These are phyloP conservation scores for Cisticola juncidis DNA, from an alignment of 2,113 vertebrate species.

Conservation along the genomic window DNA sequence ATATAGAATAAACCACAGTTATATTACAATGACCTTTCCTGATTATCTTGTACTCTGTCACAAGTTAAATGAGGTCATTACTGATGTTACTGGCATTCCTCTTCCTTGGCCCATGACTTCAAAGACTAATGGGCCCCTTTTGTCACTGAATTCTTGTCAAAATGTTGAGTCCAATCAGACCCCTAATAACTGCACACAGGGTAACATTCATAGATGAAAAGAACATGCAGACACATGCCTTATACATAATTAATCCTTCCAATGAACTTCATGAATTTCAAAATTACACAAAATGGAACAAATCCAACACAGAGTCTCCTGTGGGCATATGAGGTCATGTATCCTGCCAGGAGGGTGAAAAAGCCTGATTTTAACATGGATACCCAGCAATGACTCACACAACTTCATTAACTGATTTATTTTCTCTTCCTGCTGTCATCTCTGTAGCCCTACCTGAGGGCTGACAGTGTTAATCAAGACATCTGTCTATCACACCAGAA, in stretches of 20 bases:
- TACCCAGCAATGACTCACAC: constrained; percentile 1
- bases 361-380: background rate
- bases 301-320: constrained; percentile 45
- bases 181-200: constrained; percentile 39
- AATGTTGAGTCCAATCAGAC: constrained; percentile 56
- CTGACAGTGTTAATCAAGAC: background rate
- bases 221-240: constrained; percentile 53
- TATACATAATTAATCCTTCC: constrained; percentile 64
- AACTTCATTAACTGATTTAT: constrained; percentile 2
- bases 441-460: background rate
- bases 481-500: background rate
- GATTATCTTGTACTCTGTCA: constrained; percentile 54
- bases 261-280: constrained; percentile 62
- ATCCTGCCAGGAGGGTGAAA: constrained; percentile 8
- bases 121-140: constrained; percentile 53
- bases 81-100: constrained; percentile 56
- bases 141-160: constrained; percentile 65
- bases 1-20: background rate
- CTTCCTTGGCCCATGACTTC: constrained; percentile 52
- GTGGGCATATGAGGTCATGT: constrained; percentile 29
- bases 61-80: constrained; percentile 66
- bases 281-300: constrained; percentile 56
- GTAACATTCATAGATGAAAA: constrained; percentile 59
- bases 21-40: constrained; percentile 42
- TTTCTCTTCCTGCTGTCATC: background rate